Evolutionary conservation across 2,888 invertebrate species (phyloP).

Genomic region (Ceriagrion tenellum): DNA sequence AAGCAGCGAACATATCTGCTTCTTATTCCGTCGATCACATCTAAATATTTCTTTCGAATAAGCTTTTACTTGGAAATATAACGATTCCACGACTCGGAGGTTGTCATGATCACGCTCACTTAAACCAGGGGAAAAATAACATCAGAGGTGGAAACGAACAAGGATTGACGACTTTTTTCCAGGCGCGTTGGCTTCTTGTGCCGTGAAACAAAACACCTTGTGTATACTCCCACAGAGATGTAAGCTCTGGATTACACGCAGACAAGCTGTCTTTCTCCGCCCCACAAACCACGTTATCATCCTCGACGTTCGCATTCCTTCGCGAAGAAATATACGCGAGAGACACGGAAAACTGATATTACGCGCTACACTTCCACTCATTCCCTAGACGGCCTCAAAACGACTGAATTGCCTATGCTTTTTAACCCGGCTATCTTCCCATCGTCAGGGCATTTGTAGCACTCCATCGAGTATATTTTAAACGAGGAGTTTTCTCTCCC

Average conservation of each 20-base stretch:
- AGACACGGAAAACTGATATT: constrained; percentile 8
- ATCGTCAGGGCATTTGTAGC: not conserved
- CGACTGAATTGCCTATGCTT: not conserved
- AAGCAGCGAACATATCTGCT: too few relatives aligned
- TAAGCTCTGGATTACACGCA: not conserved
- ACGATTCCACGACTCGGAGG: too few relatives aligned
- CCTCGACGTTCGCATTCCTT: not conserved
- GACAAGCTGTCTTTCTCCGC: not conserved
- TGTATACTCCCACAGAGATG: not conserved
- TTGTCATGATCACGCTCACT: too few relatives aligned
- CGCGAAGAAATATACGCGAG: not conserved
- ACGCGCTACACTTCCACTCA: not conserved
- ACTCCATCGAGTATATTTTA: not conserved
- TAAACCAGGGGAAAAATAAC: not conserved
- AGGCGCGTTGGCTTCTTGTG: not conserved
- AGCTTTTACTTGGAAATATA: too few relatives aligned
- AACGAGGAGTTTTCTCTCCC: not conserved
- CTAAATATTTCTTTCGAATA: too few relatives aligned
- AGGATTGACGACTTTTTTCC: not conserved
- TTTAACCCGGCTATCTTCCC: not conserved
- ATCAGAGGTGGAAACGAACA: not conserved
- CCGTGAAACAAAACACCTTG: not conserved
- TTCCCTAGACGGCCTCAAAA: not conserved
- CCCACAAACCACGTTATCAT: not conserved
- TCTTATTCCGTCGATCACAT: too few relatives aligned